Percentiles rank a stretch among this genome's conserved stretches.
Evolutionary conservation across 1,140 invertebrate genomes (phyloP).

Genomic region (Plectus sambesii): DNA sequence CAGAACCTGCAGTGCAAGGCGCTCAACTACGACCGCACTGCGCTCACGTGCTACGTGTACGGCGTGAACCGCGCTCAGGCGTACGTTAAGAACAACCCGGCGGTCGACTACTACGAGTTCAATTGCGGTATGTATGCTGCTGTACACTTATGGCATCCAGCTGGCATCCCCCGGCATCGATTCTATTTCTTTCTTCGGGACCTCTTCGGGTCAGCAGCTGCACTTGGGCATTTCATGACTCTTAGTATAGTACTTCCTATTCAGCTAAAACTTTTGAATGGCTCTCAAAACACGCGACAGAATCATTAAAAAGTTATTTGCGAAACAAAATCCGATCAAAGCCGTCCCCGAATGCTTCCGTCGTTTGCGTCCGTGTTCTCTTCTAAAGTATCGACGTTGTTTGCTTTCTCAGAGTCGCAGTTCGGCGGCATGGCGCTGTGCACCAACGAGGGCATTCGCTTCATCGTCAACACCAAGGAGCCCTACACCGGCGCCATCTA

Average conservation of each 20-base stretch:
- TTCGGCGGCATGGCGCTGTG: slow-evolving; percentile 45
- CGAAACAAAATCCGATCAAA: too few relatives aligned
- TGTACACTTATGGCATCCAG: background rate
- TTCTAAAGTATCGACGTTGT: too few relatives aligned
- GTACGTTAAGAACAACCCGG: slow-evolving; percentile 43
- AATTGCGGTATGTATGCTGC: slow-evolving; percentile 36
- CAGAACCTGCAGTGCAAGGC: slow-evolving; percentile 46
- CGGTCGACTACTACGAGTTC: slow-evolving; percentile 45
- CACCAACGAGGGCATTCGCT: slow-evolving; percentile 45
- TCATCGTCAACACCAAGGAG: slow-evolving; percentile 46
- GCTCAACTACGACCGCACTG: slow-evolving; percentile 44
- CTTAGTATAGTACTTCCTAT: too few relatives aligned
- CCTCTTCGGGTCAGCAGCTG: too few relatives aligned
- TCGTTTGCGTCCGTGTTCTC: too few relatives aligned
- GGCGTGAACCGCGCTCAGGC: slow-evolving; percentile 37
- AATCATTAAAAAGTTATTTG: background rate
- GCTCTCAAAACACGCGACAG: background rate
- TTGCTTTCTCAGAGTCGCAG: slow-evolving; percentile 40
- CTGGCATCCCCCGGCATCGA: too few relatives aligned
- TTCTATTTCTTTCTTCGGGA: too few relatives aligned
- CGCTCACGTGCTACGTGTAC: slow-evolving; percentile 44
- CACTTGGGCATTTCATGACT: too few relatives aligned
- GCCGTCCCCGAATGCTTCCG: too few relatives aligned
- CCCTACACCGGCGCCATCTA: slow-evolving; percentile 45
- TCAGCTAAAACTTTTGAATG: too few relatives aligned